phyloP scores from a whole-genome alignment of 2,888 invertebrate species.

The Caenorhabditis drosophilae region DNA sequence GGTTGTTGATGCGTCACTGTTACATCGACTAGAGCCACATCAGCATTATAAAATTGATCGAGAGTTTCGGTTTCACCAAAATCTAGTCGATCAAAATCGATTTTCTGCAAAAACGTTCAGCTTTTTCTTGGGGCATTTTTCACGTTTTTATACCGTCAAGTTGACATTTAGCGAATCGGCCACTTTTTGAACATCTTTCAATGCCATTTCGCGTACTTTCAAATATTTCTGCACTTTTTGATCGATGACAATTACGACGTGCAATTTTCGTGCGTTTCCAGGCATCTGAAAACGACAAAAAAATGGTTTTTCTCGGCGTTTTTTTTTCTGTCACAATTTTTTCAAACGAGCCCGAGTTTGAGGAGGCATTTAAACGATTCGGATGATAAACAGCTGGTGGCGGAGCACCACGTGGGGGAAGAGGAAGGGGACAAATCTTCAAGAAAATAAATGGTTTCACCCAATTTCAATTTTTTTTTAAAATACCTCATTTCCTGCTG shows the following conservation, averaged over 20 bases:
- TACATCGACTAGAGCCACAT: conserved; percentile 93
- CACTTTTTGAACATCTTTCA: conserved; percentile 66
- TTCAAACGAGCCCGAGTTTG: conserved; percentile 3
- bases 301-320: too few species aligned
- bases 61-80: conserved; percentile 94
- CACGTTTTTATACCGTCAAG: conserved; percentile 48
- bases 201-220: conserved; percentile 57
- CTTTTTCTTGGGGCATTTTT: too few species aligned
- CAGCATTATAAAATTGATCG: conserved; percentile 96
- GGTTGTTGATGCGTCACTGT: conserved; percentile 88
- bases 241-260: conserved; percentile 67
- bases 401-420: conserved; percentile 36
- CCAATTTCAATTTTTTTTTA: background rate
- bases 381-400: conserved; percentile 28
- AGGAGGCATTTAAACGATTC: conserved; percentile 17
- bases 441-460: background rate
- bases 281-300: background rate
- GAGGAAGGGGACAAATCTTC: conserved; percentile 33
- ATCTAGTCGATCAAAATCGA: conserved; percentile 89
- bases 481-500: background rate
- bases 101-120: conserved; percentile 60
- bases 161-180: conserved; percentile 62
- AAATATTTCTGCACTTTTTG: conserved; percentile 63
- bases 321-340: too few species aligned
- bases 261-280: conserved; percentile 47